Evolutionary conservation across 2,888 invertebrate species (phyloP).

Genomic region (Stenodema calcarata): DNA sequence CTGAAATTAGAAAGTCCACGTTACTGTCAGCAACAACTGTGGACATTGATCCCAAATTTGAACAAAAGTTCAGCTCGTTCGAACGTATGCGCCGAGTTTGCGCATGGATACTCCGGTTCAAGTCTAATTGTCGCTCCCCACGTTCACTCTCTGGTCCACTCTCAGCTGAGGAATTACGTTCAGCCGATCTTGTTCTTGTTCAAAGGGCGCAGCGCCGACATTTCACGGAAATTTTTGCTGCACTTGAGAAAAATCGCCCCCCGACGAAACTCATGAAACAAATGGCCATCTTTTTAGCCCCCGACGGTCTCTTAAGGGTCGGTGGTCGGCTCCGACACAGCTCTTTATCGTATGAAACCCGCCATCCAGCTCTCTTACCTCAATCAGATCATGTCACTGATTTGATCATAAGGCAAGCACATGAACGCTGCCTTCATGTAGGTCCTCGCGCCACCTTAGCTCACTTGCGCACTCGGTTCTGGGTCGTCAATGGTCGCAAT

Average conservation of each 20-base stretch:
- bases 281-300: neutral
- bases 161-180: neutral
- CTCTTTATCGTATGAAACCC: neutral
- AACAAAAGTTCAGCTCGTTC: neutral
- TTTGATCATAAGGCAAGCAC: neutral
- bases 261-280: neutral
- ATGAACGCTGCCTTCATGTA: neutral
- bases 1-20: neutral
- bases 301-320: neutral
- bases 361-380: neutral
- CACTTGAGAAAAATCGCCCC: neutral
- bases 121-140: neutral
- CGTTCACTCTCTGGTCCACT: neutral
- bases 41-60: neutral
- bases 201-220: neutral
- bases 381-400: neutral
- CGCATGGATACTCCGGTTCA: conserved; percentile 1
- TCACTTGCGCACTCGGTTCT: neutral
- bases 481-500: neutral
- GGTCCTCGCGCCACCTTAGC: neutral
- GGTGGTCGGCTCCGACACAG: neutral
- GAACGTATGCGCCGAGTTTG: neutral
- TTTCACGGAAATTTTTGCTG: neutral
- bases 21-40: neutral
- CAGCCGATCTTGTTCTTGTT: neutral